Evolutionary conservation across 2,113 vertebrate species (phyloP), one percentile per base, ranked within the genome.

Genomic region (Astatoreochromis straeleni): DNA sequence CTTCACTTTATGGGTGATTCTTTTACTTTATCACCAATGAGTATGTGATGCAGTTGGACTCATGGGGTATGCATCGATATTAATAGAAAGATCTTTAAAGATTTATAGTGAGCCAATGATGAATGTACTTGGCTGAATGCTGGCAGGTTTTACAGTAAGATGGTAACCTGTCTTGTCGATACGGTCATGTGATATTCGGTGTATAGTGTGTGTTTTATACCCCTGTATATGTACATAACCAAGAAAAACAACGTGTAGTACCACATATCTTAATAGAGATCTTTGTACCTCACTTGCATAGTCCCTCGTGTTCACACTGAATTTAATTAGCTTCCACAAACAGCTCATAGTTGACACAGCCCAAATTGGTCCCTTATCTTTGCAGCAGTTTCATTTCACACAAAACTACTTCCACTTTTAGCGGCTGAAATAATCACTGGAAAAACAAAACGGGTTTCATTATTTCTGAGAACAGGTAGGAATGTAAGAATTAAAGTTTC

Each of bases 321-420:
- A 87, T 93, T 87, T 85, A 89, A 94, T 93, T 88, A 88, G 83
- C 82, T 91, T 91, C 81, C 84, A 87, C 83, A 84, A 90, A 88
- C 90, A 88, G 87, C 87, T 89, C 85, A 45, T 19, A 40, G 85
- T 91, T 89, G 87, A 92, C 90, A 87, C 70, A n/a, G 82, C 68
- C 68, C 55, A 87, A 86, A 90, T 88, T 51, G 68, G 85, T 88
- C 81, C 85, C 81, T 93, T 93, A 92, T 92, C 90, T 88, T 47
- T 17, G 63, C 65, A 3, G 80, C 82, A 24, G 55, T 70, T 88
- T 93, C 47, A 82, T 88, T 82, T 87, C 81, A 54, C 83, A 86
- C 85, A 65, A 84, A 82, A 54, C 54, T 31, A 35, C 58, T 55
- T 81, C 79, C 73, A 83, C 84, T 89, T 91, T 84, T 13, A 13